Conservation (phyloP, 2,888 invertebrate genomes). For the Xylota segnis region DNA sequence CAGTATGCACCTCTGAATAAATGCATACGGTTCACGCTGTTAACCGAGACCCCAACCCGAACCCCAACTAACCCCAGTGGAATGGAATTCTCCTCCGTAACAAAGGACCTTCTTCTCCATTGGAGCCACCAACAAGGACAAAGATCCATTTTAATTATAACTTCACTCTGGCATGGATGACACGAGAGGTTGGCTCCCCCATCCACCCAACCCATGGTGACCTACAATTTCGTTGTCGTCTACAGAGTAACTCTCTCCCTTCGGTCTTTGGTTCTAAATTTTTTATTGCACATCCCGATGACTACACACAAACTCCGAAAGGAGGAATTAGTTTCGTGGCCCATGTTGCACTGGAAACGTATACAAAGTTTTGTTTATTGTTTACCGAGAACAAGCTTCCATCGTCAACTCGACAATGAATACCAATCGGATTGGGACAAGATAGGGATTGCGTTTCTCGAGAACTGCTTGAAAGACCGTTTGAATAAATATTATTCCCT, state of each 20-base stretch:
- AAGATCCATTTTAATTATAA: constrained; percentile 44
- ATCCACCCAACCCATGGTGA: constrained; percentile 19
- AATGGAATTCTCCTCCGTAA: background rate
- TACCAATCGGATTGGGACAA: constrained; percentile 30
- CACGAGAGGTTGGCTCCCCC: background rate
- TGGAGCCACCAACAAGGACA: constrained; percentile 4
- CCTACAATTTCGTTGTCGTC: constrained; percentile 12
- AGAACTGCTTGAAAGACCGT: constrained; percentile 25
- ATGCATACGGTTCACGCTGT: background rate
- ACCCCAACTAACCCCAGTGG: background rate
- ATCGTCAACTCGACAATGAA: constrained; percentile 8
- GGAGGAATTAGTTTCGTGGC: constrained; percentile 1
- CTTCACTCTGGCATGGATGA: constrained; percentile 15
- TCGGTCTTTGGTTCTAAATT: background rate
- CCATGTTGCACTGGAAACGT: background rate
- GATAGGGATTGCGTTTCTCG: constrained; percentile 31
- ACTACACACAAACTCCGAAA: background rate
- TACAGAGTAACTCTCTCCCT: background rate
- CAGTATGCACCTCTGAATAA: background rate
- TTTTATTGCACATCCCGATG: background rate
- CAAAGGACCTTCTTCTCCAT: background rate
- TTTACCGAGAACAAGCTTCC: constrained; percentile 44
- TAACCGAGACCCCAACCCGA: background rate
- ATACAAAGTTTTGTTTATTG: constrained; percentile 29
- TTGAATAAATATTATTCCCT: constrained; percentile 63